phyloP scores from a whole-genome alignment of 1,140 invertebrate species.

The Aradophagus sp. region DNA sequence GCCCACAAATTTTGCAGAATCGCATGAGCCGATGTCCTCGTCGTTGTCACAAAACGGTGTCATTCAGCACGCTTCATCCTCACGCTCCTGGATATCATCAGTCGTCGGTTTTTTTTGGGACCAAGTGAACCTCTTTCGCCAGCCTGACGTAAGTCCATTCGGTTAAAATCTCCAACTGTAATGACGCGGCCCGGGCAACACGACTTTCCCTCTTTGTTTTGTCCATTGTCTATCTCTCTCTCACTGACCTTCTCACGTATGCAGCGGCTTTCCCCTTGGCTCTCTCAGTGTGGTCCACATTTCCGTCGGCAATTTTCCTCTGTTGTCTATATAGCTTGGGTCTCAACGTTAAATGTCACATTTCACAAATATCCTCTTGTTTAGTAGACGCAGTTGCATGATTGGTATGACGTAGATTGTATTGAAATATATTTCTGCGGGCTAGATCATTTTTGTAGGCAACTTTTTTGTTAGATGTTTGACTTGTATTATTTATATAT shows the following conservation, averaged over 20 bases:
- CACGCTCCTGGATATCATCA: slow-evolving; percentile 73
- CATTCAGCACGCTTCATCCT: slow-evolving; percentile 70
- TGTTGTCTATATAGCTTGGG: slow-evolving; percentile 3
- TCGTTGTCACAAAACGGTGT: slow-evolving; percentile 71
- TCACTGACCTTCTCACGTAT: slow-evolving; percentile 2
- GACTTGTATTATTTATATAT: too few relatives aligned
- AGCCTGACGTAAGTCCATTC: slow-evolving; percentile 66
- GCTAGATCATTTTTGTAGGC: too few relatives aligned
- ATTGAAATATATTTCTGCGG: too few relatives aligned
- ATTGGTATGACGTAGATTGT: too few relatives aligned
- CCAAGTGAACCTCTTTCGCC: slow-evolving; percentile 72
- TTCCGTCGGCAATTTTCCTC: neutral
- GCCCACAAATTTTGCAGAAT: slow-evolving; percentile 68
- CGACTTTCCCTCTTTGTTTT: slow-evolving; percentile 7
- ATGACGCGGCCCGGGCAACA: neutral
- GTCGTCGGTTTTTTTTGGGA: slow-evolving; percentile 73
- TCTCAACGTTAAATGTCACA: neutral
- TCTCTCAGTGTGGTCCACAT: neutral
- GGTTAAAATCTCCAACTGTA: neutral
- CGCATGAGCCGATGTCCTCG: slow-evolving; percentile 73
- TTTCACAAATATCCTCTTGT: neutral
- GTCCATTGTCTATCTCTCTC: slow-evolving; percentile 5
- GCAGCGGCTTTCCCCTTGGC: neutral
- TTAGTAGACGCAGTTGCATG: slow-evolving; percentile 1
- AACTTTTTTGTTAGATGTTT: too few relatives aligned